Conservation (phyloP, 2,797 vertebrate genomes). For the Hafferia zeledoni region DNA sequence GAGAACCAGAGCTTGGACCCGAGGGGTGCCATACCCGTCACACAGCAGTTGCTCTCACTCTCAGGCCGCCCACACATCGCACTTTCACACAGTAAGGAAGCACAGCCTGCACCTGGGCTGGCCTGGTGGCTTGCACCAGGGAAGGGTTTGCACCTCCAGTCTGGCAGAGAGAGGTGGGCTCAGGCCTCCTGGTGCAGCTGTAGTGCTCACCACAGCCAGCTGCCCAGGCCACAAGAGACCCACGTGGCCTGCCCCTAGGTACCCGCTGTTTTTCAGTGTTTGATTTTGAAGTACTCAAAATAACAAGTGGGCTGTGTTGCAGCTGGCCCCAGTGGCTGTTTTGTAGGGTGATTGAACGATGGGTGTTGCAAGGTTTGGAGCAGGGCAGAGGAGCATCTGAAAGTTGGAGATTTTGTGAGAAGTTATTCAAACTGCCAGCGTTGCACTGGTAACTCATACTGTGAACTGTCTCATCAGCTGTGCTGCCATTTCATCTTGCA, state of each 20-base stretch:
- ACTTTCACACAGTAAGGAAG: background rate
- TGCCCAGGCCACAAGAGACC: background rate
- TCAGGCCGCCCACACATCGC: background rate
- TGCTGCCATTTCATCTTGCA: background rate
- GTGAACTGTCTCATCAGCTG: background rate
- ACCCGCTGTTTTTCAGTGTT: background rate
- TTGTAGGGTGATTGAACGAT: background rate
- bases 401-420: background rate
- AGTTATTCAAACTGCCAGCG: background rate
- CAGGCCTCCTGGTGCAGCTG: accelerated
- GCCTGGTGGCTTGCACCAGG: background rate
- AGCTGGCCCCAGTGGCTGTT: background rate
- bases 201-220: accelerated
- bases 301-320: background rate
- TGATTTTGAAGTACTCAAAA: background rate
- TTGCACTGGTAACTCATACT: background rate
- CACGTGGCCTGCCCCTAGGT: background rate
- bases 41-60: background rate
- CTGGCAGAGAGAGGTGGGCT: accelerated
- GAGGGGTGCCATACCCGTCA: background rate
- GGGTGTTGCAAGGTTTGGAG: background rate
- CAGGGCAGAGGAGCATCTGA: background rate
- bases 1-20: background rate
- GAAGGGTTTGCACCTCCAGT: background rate
- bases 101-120: background rate